These are phyloP conservation scores for Brachymystax lenok DNA, from an alignment of 2,797 vertebrate species.

Conservation along the genomic window DNA sequence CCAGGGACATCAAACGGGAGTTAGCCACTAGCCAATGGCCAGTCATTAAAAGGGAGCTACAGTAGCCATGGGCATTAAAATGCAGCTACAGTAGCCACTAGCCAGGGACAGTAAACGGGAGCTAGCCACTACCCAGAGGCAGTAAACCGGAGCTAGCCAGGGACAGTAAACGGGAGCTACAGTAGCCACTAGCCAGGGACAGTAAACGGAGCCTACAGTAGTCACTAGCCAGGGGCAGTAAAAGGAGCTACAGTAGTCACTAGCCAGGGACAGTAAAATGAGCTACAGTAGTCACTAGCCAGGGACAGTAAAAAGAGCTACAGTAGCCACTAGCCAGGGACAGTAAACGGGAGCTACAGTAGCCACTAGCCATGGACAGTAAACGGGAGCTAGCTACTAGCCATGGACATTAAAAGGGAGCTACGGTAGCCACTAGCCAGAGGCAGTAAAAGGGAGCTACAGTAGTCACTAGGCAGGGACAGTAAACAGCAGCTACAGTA, in stretches of 20 bases:
- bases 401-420: no score
- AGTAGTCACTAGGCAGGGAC: constrained; percentile 30
- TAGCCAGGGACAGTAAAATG: no score
- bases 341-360: no score
- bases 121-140: background rate
- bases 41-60: background rate
- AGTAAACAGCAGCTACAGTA: constrained; percentile 57
- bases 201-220: background rate
- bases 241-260: no score
- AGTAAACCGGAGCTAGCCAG: background rate
- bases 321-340: no score
- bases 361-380: no score
- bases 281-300: no score
- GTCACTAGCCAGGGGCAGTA: background rate
- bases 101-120: constrained; percentile 62
- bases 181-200: no score
- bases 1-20: no score
- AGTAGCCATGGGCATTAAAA: constrained; percentile 62
- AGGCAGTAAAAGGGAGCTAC: constrained; percentile 57
- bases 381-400: background rate
- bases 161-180: no score
- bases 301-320: background rate
- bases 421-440: constrained; percentile 47
- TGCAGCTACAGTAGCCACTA: constrained; percentile 27
- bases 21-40: constrained; percentile 46